Percentiles rank a stretch among this genome's conserved stretches.
phyloP scores from a whole-genome alignment of 2,113 vertebrate species.

The Bagarius yarrelli region DNA sequence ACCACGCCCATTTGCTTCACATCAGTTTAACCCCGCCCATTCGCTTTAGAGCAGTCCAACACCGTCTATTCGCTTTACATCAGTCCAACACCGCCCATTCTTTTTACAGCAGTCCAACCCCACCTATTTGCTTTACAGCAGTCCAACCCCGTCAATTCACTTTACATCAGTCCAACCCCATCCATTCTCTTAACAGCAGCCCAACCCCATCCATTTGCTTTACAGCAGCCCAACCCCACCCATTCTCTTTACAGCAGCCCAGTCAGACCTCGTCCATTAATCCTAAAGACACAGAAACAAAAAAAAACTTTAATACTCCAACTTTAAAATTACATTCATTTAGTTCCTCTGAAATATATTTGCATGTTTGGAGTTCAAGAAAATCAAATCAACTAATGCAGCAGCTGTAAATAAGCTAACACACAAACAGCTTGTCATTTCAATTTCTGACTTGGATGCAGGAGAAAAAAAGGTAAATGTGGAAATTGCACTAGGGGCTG shows the following conservation, averaged over 20 bases:
- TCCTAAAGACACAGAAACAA: neutral
- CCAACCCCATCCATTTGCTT: no score
- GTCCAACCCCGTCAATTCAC: no score
- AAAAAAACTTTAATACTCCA: neutral
- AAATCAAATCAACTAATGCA: no score
- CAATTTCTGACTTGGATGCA: slow-evolving; percentile 28
- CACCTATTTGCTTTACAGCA: no score
- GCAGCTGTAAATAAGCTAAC: neutral
- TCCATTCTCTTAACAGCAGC: neutral
- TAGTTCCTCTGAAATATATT: neutral
- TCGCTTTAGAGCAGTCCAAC: neutral
- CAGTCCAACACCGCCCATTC: no score
- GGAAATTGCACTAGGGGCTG: slow-evolving; percentile 49
- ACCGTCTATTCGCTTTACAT: no score
- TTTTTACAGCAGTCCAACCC: no score
- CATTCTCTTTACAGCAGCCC: neutral
- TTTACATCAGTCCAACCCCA: no score
- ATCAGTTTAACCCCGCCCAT: neutral
- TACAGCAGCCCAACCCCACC: neutral
- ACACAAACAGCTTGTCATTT: neutral
- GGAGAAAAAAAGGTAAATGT: slow-evolving; percentile 43
- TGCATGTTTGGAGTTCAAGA: neutral
- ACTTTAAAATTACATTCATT: neutral
- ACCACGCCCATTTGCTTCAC: no score
- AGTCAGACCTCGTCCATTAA: neutral